Percentiles rank a stretch among this genome's conserved stretches.
Evolutionary conservation across 2,888 invertebrate genomes (phyloP).

Genomic region (Pristionchus arcanus): DNA sequence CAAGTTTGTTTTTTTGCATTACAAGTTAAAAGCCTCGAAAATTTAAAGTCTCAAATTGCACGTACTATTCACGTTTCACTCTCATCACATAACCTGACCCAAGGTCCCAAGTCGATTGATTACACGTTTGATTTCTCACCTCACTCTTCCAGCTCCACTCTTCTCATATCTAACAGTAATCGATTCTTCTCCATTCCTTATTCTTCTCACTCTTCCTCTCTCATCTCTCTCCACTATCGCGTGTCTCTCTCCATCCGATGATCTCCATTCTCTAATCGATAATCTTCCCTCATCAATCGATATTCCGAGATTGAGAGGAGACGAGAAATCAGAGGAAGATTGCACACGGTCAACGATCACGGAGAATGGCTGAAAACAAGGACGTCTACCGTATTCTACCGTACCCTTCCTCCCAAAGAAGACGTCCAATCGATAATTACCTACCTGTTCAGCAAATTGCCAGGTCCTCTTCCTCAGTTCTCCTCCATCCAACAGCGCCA

Average conservation of each 20-base stretch:
- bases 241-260: slow-evolving; percentile 48
- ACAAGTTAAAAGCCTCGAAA: too few relatives aligned
- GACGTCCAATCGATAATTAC: background rate
- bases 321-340: background rate
- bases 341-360: slow-evolving; percentile 22
- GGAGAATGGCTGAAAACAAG: slow-evolving; percentile 32
- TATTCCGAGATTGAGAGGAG: slow-evolving; percentile 46
- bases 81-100: background rate
- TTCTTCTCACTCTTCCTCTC: slow-evolving; percentile 34
- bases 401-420: background rate
- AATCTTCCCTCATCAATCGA: background rate
- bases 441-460: slow-evolving; percentile 30
- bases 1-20: background rate
- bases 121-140: background rate
- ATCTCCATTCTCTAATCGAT: slow-evolving; percentile 51
- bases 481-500: slow-evolving; percentile 34
- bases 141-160: slow-evolving; percentile 25
- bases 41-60: background rate
- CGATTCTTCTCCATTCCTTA: slow-evolving; percentile 24
- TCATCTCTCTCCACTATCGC: slow-evolving; percentile 16
- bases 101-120: background rate
- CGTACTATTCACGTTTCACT: background rate
- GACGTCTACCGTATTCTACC: background rate
- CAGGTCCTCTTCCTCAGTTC: slow-evolving; percentile 48
- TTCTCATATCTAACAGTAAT: background rate